Evolutionary conservation across 2,888 invertebrate species (phyloP), one percentile per base, ranked within the genome.

Genomic region (Drosophila atroscutellata): DNA sequence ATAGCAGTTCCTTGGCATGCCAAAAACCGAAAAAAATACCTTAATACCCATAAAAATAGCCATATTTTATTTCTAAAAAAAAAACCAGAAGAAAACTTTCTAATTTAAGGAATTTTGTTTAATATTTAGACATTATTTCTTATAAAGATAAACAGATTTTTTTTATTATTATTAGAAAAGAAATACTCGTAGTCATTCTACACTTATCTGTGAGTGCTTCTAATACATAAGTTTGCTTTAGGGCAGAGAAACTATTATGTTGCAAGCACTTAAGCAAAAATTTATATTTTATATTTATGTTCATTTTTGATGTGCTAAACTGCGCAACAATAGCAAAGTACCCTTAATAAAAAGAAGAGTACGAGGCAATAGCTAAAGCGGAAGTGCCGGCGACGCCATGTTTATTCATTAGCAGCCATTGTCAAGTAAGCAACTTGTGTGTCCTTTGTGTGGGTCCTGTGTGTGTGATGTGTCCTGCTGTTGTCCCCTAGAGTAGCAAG

Each of bases 401-500:
- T 84, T 79, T 88, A 88, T 86, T 86, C 86, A 86, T 86, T 88
- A 86, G 86, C 64, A 71, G 77, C 73, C 86, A 88, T 88, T 86
- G 86, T 88, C 59, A 55, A 66, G 49, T 61, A 58, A 34, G 62
- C 61, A 67, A 69, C 72, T 50, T 63, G 59, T 56, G 50, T 51
- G 61, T 61, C 28, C 45, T 56, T 26, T 55, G 37, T 37, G 54
- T 6, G 28, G 2, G 28, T 55, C n/a, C 30, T 13, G 26, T 36
- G 39, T 56, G 20, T 20, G 39, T 55, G 28, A 34, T 55, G 34
- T 58, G 49, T 51, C 66, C 64, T 66, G 63, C 30, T 32, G 45
- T 45, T 72, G 80, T 68, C 72, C 74, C 72, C 56, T 62, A 52
- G 52, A 68, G 59, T 24, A 24, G 34, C 8, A 5, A 49, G 34